Conservation (phyloP, 2,797 vertebrate species). For the Tenualosa thibaudeaui region DNA sequence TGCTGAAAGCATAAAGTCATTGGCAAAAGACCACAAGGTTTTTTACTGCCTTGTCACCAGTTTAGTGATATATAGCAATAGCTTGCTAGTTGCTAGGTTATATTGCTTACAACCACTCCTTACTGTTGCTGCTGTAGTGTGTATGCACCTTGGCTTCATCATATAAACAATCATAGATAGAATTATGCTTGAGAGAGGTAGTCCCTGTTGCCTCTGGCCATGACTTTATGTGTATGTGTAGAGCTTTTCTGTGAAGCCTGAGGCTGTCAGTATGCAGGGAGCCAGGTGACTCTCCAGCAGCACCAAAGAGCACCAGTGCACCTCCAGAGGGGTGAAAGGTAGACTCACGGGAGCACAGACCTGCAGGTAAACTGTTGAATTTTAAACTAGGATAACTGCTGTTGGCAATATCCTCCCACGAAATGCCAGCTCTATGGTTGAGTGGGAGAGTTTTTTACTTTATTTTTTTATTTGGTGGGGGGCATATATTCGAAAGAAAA, state of each 20-base stretch:
- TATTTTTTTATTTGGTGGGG: background rate
- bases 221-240: background rate
- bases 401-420: slow-evolving; percentile 1
- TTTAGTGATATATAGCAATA: no score
- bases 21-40: background rate
- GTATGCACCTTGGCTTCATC: background rate
- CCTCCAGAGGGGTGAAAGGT: slow-evolving; percentile 45
- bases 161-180: slow-evolving; percentile 26
- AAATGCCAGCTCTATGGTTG: background rate
- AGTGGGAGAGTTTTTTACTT: background rate
- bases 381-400: background rate
- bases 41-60: background rate
- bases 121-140: background rate
- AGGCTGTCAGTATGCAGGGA: slow-evolving; percentile 9
- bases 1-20: no score
- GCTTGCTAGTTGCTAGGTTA: no score
- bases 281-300: slow-evolving; percentile 28
- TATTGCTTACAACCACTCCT: no score
- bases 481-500: background rate
- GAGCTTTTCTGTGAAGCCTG: background rate
- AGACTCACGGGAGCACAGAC: slow-evolving; percentile 29
- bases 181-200: background rate
- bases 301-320: slow-evolving; percentile 54
- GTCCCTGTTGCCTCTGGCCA: background rate
- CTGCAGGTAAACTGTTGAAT: slow-evolving; percentile 19